Evolutionary conservation across 2,797 vertebrate genomes (phyloP).

Genomic region (Merluccius polli): DNA sequence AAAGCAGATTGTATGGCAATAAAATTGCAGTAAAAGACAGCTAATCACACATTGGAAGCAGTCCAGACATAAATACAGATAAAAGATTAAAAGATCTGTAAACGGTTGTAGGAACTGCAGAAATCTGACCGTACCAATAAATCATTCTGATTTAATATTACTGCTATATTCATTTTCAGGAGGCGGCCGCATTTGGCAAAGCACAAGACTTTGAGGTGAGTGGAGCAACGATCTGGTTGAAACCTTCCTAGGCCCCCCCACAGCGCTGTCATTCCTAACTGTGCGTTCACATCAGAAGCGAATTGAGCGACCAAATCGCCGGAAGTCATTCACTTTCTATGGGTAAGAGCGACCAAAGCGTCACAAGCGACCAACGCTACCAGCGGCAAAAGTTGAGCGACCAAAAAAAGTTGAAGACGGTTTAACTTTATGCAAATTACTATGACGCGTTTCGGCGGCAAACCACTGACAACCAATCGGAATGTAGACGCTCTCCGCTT

Average conservation of each 20-base stretch:
- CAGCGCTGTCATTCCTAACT: background rate
- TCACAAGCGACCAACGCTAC: no score
- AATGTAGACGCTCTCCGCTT: no score
- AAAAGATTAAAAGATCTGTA: background rate
- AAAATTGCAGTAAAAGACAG: background rate
- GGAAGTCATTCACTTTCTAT: no score
- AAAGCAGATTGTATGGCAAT: background rate
- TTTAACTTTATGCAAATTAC: no score
- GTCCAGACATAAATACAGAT: background rate
- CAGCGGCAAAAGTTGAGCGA: no score
- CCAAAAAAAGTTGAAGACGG: no score
- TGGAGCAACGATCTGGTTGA: constrained; percentile 31
- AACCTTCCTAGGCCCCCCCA: background rate
- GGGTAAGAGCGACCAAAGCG: no score
- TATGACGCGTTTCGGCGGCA: no score
- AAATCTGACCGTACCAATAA: background rate
- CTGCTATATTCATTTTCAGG: constrained; percentile 78
- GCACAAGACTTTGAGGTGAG: constrained; percentile 95
- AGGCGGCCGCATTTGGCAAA: constrained; percentile 88
- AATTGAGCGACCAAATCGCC: no score
- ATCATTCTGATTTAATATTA: constrained; percentile 4
- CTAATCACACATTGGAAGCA: background rate
- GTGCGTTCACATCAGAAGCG: no score
- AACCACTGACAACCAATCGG: no score
- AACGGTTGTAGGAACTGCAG: background rate